A percentile compares a stretch with the other conserved stretches of the same genome.
Conservation (phyloP, 1,140 invertebrate genomes). For the Drosophila navojoa region DNA sequence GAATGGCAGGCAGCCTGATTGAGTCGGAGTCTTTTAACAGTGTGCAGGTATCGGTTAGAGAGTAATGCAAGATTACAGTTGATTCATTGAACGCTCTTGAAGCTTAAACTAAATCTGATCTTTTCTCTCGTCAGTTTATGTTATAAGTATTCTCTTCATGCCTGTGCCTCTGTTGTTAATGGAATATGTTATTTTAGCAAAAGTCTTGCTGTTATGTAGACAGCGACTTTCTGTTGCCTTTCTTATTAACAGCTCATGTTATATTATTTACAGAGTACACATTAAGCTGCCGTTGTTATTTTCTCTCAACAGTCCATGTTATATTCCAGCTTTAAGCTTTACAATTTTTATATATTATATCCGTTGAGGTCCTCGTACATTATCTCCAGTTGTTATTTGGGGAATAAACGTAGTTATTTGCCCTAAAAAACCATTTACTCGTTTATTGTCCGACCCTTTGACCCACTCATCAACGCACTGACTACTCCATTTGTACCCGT, state of each 20-base stretch:
- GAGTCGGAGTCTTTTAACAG: too few species aligned
- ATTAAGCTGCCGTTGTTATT: background rate
- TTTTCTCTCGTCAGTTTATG: too few species aligned
- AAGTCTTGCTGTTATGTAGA: too few species aligned
- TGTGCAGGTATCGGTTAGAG: too few species aligned
- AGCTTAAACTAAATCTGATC: too few species aligned
- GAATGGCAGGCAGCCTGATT: too few species aligned
- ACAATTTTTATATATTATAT: background rate
- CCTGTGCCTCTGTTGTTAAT: too few species aligned
- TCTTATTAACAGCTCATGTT: background rate
- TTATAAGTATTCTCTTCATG: too few species aligned
- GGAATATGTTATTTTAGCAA: too few species aligned
- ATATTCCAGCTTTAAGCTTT: background rate
- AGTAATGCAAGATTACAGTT: too few species aligned
- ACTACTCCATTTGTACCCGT: constrained; percentile 5
- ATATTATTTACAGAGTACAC: background rate
- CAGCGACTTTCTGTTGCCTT: too few species aligned
- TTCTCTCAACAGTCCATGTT: background rate
- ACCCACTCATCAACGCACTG: background rate
- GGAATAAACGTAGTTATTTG: constrained; percentile 13
- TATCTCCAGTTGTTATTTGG: background rate
- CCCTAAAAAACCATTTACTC: constrained; percentile 22
- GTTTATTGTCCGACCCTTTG: constrained; percentile 14
- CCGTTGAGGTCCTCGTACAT: background rate
- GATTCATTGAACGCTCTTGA: too few species aligned